Conservation (phyloP, 2,888 invertebrate species). For the Folsomia candida region DNA sequence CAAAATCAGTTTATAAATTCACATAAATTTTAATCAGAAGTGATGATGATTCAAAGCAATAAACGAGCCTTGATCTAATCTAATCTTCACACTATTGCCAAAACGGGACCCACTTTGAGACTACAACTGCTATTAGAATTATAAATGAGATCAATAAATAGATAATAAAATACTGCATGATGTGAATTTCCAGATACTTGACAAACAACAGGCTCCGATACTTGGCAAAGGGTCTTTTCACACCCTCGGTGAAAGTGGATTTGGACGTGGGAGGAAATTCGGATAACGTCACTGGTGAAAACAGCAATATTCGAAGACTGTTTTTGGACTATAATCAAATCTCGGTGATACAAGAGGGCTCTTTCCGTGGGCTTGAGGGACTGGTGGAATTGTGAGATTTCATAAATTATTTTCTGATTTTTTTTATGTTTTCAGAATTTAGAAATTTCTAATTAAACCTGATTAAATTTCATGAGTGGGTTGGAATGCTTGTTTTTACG, state of each 20-base stretch:
- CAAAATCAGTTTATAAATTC: too few relatives aligned
- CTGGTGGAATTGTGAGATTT: slow-evolving; percentile 18
- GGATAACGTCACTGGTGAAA: not conserved
- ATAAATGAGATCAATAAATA: too few relatives aligned
- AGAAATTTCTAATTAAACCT: too few relatives aligned
- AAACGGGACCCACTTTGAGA: too few relatives aligned
- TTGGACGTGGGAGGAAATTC: not conserved
- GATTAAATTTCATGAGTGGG: too few relatives aligned
- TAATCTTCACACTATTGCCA: too few relatives aligned
- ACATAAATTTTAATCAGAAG: too few relatives aligned
- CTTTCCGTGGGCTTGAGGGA: slow-evolving; percentile 11
- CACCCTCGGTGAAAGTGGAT: not conserved
- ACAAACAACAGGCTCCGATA: slow-evolving; percentile 38
- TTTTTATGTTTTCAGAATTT: not conserved
- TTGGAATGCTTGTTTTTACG: too few relatives aligned
- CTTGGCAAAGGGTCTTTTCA: slow-evolving; percentile 37
- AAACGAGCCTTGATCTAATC: too few relatives aligned
- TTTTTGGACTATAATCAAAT: slow-evolving; percentile 20
- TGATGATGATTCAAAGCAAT: too few relatives aligned
- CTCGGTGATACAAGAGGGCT: not conserved
- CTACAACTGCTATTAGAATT: too few relatives aligned
- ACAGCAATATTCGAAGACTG: not conserved
- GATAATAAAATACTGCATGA: too few relatives aligned
- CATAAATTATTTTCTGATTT: not conserved
- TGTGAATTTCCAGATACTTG: slow-evolving; percentile 42